Evolutionary conservation across 64 coral and sea anemone genomes (phyloP), one percentile per base, ranked within the genome.

Genomic region (Dendrophyllia cribrosa): DNA sequence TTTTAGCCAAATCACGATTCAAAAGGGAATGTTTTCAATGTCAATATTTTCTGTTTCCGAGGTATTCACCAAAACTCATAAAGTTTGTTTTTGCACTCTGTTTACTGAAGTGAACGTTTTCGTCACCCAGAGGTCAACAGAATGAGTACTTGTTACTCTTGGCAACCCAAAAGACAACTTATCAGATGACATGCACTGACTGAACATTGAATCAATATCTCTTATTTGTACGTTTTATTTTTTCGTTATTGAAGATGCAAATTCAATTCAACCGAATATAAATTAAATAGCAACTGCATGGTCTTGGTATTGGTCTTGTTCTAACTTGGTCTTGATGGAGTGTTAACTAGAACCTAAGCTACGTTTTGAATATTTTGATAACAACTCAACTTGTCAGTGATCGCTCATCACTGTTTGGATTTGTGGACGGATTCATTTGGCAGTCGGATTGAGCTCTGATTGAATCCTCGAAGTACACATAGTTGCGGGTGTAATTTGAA

Each of bases 11-110:
- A 56, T 56, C 59, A 65, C 79, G 9, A 17, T 63, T 64, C 15
- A 50, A 63, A 84, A 75, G 16, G 5, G 45, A 46, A 17, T 66
- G 80, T 84, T 84, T 66, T 84, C 6, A 51, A 17, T 13, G 80
- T 84, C 60, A 84, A 84, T 84, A 84, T 84, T 84, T 84, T 84
- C 20, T 4, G 46, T 67, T 24, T 66, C 60, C 9, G 80, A 43
- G 60, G 34, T 49, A n/a, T 79, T 79, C 16, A 76, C 3, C 17
- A 66, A 67, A 46, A 51, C 44, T 23, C 80, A 84, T 67, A 84
- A 84, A 67, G 9, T 43, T 46, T 75, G 72, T 84, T 84, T 84
- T 51, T 67, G 60, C 43, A n/a, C 8, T 50, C 61, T 84, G 44
- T 84, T 84, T 66, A 68, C 80, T 67, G 45, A 67, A 44, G 62